phyloP scores from a whole-genome alignment of 2,888 invertebrate genomes.

The Andrena bicolor region DNA sequence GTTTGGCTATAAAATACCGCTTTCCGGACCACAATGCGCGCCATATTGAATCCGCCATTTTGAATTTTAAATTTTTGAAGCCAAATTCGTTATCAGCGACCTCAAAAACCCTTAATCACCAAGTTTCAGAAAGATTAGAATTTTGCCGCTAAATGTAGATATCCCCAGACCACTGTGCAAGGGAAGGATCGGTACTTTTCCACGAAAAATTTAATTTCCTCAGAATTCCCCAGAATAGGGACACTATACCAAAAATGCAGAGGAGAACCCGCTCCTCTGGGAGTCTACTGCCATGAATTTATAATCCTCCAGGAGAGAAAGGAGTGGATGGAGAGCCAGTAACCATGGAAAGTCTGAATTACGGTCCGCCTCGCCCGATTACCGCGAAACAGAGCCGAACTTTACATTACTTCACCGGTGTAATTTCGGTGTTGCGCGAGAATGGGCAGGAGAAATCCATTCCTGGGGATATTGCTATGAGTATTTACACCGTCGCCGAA shows the following conservation, averaged over 20 bases:
- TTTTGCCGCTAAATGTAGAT: too few species aligned
- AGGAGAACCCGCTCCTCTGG: background rate
- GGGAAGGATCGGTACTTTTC: too few species aligned
- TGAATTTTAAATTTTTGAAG: too few species aligned
- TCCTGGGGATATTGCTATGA: background rate
- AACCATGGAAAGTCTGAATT: background rate
- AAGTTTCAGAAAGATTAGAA: too few species aligned
- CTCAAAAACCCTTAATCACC: too few species aligned
- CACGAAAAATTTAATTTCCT: conserved; percentile 7
- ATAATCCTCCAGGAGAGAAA: background rate
- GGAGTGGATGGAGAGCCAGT: background rate
- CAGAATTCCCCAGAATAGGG: background rate
- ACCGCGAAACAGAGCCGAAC: conserved; percentile 16
- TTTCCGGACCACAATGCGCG: too few species aligned
- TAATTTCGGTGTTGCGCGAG: conserved; percentile 16
- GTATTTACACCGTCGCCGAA: conserved; percentile 21
- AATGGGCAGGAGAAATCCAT: conserved; percentile 3
- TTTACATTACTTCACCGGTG: conserved; percentile 39
- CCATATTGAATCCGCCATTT: too few species aligned
- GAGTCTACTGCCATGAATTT: conserved; percentile 28
- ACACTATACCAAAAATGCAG: background rate
- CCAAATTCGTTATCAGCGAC: too few species aligned
- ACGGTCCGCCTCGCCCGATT: conserved; percentile 13
- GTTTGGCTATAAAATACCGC: too few species aligned
- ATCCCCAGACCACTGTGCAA: too few species aligned